Percentiles rank a stretch among this genome's conserved stretches.
phyloP scores from a whole-genome alignment of 2,888 invertebrate genomes.

The Seladonia tumulorum region DNA sequence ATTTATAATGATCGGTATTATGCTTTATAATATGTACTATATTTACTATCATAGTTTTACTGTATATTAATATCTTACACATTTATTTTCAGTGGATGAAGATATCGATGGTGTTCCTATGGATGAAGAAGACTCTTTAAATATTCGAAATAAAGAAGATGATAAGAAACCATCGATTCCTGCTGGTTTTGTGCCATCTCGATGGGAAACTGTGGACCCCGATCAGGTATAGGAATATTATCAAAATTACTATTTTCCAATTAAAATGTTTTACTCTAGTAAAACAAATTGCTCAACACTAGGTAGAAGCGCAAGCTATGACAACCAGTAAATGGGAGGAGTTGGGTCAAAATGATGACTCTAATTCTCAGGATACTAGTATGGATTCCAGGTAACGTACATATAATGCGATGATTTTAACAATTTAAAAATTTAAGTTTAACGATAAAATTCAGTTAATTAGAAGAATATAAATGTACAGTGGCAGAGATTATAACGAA shows the following conservation, averaged over 20 bases:
- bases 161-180: constrained; percentile 84
- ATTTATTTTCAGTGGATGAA: constrained; percentile 87
- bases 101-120: constrained; percentile 91
- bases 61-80: background rate
- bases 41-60: background rate
- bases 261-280: background rate
- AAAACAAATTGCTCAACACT: constrained; percentile 1
- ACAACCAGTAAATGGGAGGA: constrained; percentile 96
- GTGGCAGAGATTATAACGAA: constrained; percentile 87
- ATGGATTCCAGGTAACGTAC: constrained; percentile 81
- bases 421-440: background rate
- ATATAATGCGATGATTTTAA: background rate
- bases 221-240: constrained; percentile 85
- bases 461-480: constrained; percentile 36
- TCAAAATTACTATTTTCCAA: background rate
- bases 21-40: background rate
- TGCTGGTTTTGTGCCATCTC: constrained; percentile 94
- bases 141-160: constrained; percentile 74
- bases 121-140: constrained; percentile 83
- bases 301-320: constrained; percentile 92
- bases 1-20: background rate
- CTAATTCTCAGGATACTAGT: constrained; percentile 84
- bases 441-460: background rate
- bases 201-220: constrained; percentile 98
- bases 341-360: constrained; percentile 86